A percentile compares a stretch with the other conserved stretches of the same genome.
phyloP scores from a whole-genome alignment of 2,797 vertebrate species.

The Melopsittacus undulatus region DNA sequence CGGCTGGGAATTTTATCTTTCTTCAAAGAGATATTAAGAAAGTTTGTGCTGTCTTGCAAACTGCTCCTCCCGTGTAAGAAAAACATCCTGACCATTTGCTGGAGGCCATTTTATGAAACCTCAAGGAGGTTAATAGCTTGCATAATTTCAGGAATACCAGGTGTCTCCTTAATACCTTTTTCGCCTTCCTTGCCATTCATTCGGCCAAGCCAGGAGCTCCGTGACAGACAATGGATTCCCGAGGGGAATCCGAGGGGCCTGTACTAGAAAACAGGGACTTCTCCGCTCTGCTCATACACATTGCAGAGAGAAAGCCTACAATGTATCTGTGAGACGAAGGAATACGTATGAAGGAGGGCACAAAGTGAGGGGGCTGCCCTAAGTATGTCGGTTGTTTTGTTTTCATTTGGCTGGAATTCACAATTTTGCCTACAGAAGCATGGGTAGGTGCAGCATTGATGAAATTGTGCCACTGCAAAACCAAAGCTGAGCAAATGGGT shows the following conservation, averaged over 20 bases:
- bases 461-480: neutral
- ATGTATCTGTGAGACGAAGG: neutral
- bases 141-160: conserved; percentile 32
- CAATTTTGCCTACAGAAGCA: neutral
- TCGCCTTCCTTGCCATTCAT: neutral
- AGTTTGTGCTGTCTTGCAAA: conserved; percentile 24
- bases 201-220: neutral
- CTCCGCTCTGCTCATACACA: neutral
- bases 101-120: conserved; percentile 65
- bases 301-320: neutral
- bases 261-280: neutral
- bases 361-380: neutral
- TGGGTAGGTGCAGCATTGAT: neutral
- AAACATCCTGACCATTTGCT: conserved; percentile 40
- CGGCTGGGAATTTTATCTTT: neutral
- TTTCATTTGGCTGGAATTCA: neutral
- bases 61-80: neutral
- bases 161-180: neutral
- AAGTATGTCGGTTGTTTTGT: neutral
- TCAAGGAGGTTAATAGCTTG: conserved; percentile 16
- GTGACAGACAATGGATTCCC: neutral
- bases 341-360: neutral
- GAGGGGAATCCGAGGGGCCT: neutral
- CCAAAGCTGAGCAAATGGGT: neutral
- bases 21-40: neutral